Evolutionary conservation across 2,113 vertebrate genomes (phyloP), one percentile per base, ranked within the genome.

Genomic region (Peromyscus maniculatus): DNA sequence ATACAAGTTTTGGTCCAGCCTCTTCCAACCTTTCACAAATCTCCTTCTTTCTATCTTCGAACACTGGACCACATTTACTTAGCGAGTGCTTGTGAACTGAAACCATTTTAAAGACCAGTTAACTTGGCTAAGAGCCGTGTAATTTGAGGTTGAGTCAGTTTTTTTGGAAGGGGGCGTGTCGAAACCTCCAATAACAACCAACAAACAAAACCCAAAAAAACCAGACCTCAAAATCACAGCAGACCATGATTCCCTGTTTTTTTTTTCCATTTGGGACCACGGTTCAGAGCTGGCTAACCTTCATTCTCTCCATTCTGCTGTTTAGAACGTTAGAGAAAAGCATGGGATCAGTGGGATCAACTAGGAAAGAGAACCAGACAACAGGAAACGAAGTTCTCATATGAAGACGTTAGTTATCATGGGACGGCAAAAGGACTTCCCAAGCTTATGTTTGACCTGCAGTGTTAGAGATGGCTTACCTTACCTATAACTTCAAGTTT

Each of bases 401-500:
- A 36, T 83, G 62, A 88, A 55, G 33, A 97, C n/a, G 89, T 92
- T 88, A 91, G 88, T 39, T 39, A 83, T 52, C 55, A 89, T 9
- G 46, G 77, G 82, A 89, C 87, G 87, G 43, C 67, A 43, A 95
- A 92, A 95, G 8, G 72, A 89, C 71, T 96, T 91, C 92, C 84
- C 87, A 83, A 84, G 91, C 80, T 90, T 93, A 36, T 91, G 62
- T 96, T 89, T 91, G 89, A 96, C 91, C 91, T 96, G 96, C 91
- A 96, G 91, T 96, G 86, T 0, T 79, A 59, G 97, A 97, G 97
- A 97, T 98, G 97, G 97, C 97, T 98, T 97, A 94, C 67, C 94
- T 97, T 93, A 72, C 97, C 83, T 96, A 16, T 75, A 96, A 96
- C 91, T 96, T 97, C 97, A 97, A 97, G 93, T 97, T 93, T 94